A percentile compares a stretch with the other conserved stretches of the same genome.
Conservation (phyloP, 2,888 invertebrate species). For the Noctua janthina region DNA sequence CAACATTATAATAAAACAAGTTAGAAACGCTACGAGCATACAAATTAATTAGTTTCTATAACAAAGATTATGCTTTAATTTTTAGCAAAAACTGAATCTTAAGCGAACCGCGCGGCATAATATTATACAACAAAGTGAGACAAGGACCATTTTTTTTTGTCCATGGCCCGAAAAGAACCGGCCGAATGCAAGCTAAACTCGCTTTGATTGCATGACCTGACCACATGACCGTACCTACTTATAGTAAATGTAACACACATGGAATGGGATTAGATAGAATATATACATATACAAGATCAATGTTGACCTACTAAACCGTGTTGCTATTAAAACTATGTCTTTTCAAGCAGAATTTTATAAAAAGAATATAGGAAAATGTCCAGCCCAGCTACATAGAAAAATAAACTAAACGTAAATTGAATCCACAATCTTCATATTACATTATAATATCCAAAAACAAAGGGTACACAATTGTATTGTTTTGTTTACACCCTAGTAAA, state of each 20-base stretch:
- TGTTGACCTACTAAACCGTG: slow-evolving; percentile 30
- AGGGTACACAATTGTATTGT: slow-evolving; percentile 77
- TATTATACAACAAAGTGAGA: slow-evolving; percentile 68
- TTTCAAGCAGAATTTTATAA: neutral
- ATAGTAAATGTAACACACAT: slow-evolving; percentile 16
- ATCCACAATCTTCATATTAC: slow-evolving; percentile 64
- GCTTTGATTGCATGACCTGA: slow-evolving; percentile 57
- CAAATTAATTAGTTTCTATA: slow-evolving; percentile 23
- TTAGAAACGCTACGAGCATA: slow-evolving; percentile 20
- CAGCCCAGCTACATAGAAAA: slow-evolving; percentile 8
- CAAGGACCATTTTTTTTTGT: slow-evolving; percentile 78
- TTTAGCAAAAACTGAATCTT: slow-evolving; percentile 12
- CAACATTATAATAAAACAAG: slow-evolving; percentile 30
- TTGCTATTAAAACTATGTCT: neutral
- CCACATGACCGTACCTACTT: slow-evolving; percentile 45
- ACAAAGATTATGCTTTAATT: slow-evolving; percentile 16
- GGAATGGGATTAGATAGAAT: neutral
- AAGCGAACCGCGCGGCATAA: slow-evolving; percentile 4
- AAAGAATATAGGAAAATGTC: neutral
- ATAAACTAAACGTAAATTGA: neutral
- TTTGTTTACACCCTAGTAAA: slow-evolving; percentile 76
- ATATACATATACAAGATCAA: neutral
- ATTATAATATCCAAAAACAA: slow-evolving; percentile 79
- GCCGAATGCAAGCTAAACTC: slow-evolving; percentile 73
- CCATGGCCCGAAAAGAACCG: slow-evolving; percentile 85